Percentiles rank a stretch among this genome's conserved stretches.
Conservation (phyloP, 2,888 invertebrate species). For the Drosophila acutilabella region DNA sequence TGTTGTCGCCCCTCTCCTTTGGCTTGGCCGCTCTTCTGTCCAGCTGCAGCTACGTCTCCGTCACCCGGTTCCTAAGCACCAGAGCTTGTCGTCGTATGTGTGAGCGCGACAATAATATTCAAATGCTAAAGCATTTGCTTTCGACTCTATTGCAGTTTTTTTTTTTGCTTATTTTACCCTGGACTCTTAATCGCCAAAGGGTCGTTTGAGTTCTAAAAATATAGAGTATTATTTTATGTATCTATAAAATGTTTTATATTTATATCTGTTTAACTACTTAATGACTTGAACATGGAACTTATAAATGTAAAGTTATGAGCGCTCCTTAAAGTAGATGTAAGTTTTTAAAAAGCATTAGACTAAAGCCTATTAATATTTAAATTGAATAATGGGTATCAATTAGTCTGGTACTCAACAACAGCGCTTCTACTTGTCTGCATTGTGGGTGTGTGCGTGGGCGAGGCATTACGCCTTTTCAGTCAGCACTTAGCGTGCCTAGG, state of each 20-base stretch:
- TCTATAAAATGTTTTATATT: too few species aligned
- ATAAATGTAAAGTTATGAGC: too few species aligned
- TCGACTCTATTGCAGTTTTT: constrained; percentile 36
- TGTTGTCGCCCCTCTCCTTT: constrained; percentile 40
- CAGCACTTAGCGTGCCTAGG: constrained; percentile 60
- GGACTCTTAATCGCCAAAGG: neutral
- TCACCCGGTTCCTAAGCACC: constrained; percentile 36
- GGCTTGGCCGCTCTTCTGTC: constrained; percentile 42
- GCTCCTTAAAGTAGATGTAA: too few species aligned
- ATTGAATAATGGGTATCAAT: neutral
- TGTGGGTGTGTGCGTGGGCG: constrained; percentile 7
- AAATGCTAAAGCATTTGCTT: constrained; percentile 64
- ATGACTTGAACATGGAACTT: too few species aligned
- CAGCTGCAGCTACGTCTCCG: constrained; percentile 12
- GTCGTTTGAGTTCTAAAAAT: neutral
- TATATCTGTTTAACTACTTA: too few species aligned
- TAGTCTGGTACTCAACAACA: neutral
- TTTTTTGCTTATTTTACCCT: constrained; percentile 9
- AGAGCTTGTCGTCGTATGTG: constrained; percentile 35
- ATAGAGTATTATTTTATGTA: too few species aligned
- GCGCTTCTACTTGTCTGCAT: neutral
- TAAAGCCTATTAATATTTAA: neutral
- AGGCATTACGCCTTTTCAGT: constrained; percentile 60
- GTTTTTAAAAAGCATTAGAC: too few species aligned
- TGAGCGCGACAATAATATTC: constrained; percentile 76